Percentiles rank a stretch among this genome's conserved stretches.
Evolutionary conservation across 1,140 invertebrate species (phyloP).

Genomic region (Drosophila bipectinata): DNA sequence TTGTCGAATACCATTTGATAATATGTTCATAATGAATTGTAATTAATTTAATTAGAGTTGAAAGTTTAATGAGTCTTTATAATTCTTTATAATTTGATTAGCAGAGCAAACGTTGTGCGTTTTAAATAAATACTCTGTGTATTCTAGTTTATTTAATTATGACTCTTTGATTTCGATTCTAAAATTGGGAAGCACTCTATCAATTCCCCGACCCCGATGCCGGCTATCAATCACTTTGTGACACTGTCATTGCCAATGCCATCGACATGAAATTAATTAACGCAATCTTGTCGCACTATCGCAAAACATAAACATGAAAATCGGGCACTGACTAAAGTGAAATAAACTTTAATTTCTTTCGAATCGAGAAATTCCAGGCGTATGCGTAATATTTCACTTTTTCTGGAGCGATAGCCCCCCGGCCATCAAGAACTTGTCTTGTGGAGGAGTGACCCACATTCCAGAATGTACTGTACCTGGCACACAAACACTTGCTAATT

Average conservation of each 20-base stretch:
- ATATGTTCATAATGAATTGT: conserved; percentile 30
- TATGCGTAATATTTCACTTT: conserved; percentile 30
- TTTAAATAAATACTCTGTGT: conserved; percentile 2
- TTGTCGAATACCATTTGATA: conserved; percentile 26
- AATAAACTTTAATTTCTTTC: conserved; percentile 34
- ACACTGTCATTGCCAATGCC: conserved; percentile 33
- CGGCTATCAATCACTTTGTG: conserved; percentile 35
- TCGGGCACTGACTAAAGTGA: conserved; percentile 6
- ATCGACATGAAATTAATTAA: conserved; percentile 67
- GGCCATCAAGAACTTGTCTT: neutral
- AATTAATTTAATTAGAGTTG: conserved; percentile 30
- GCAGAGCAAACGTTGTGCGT: conserved; percentile 2
- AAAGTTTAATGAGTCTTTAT: conserved; percentile 2
- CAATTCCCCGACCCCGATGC: neutral
- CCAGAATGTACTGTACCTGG: conserved; percentile 31
- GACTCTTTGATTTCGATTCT: neutral
- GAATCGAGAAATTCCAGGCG: conserved; percentile 34
- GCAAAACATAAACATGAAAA: conserved; percentile 13
- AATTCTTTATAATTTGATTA: conserved; percentile 14
- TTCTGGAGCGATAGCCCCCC: neutral
- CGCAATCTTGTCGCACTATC: conserved; percentile 16
- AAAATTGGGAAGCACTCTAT: conserved; percentile 5
- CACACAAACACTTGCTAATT: conserved; percentile 18
- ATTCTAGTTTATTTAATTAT: neutral
- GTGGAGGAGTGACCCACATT: conserved; percentile 39